phyloP scores from a whole-genome alignment of 2,888 invertebrate species.

The Oeneis ivallda region DNA sequence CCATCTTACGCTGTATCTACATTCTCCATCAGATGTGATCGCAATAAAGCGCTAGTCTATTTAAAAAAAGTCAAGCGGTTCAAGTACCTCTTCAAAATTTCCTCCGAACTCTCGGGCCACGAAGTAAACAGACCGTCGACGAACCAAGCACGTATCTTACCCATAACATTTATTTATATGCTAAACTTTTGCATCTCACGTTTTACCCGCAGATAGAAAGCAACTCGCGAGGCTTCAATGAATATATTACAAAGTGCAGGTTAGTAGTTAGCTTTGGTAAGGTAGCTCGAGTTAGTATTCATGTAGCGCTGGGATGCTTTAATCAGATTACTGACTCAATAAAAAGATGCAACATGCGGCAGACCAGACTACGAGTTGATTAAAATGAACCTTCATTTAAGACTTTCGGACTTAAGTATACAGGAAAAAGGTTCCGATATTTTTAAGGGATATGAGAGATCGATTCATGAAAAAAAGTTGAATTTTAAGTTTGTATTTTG shows the following conservation, averaged over 20 bases:
- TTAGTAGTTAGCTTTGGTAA: constrained; percentile 45
- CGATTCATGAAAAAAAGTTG: too few species aligned
- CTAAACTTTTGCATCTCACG: constrained; percentile 56
- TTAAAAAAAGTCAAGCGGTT: neutral
- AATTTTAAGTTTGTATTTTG: too few species aligned
- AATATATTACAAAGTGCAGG: constrained; percentile 65
- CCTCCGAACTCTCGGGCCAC: neutral
- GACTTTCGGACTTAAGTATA: neutral
- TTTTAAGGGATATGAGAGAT: too few species aligned
- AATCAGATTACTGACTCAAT: constrained; percentile 35
- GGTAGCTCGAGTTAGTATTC: constrained; percentile 61
- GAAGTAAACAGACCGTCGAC: constrained; percentile 25
- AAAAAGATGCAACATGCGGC: constrained; percentile 30
- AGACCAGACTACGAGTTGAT: constrained; percentile 4
- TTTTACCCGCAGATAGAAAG: constrained; percentile 48
- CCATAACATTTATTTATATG: constrained; percentile 50
- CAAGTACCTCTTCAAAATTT: neutral
- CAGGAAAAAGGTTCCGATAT: too few species aligned
- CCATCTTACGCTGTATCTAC: too few species aligned
- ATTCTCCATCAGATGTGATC: too few species aligned
- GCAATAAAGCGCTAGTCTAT: too few species aligned
- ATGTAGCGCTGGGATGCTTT: constrained; percentile 42
- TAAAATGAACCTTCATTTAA: constrained; percentile 1
- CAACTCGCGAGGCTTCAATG: constrained; percentile 64
- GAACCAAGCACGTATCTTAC: constrained; percentile 36